Percentiles rank a stretch among this genome's conserved stretches.
These are phyloP conservation scores for Trichopoda pennipes DNA, from an alignment of 2,888 invertebrate genomes.

Conservation along the genomic window DNA sequence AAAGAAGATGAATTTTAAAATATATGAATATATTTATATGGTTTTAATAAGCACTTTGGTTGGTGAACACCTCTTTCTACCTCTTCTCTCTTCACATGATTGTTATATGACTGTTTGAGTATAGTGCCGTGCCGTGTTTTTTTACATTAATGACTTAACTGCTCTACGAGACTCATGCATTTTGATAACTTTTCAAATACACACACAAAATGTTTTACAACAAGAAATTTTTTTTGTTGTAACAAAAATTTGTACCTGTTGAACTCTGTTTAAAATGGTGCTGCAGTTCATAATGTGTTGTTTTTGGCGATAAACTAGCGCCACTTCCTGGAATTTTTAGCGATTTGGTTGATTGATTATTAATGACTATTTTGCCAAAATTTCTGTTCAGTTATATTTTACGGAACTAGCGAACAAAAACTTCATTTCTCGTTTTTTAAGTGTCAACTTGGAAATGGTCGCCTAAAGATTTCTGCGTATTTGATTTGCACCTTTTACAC, in stretches of 20 bases:
- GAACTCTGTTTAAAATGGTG: neutral
- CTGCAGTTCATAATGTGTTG: constrained; percentile 1
- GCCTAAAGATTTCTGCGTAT: too few relatives aligned
- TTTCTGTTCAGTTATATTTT: constrained; percentile 29
- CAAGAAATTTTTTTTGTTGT: neutral
- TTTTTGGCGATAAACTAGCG: constrained; percentile 24
- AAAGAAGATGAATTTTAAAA: constrained; percentile 48
- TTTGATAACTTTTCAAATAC: constrained; percentile 33
- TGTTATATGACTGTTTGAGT: neutral
- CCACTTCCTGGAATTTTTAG: constrained; percentile 16
- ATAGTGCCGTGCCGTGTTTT: constrained; percentile 11
- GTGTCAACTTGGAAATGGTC: too few relatives aligned
- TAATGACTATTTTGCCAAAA: constrained; percentile 52
- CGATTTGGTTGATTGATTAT: constrained; percentile 61
- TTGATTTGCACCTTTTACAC: too few relatives aligned
- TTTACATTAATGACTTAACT: constrained; percentile 53
- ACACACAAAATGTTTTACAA: neutral
- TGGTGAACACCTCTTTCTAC: constrained; percentile 40
- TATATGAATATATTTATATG: too few relatives aligned
- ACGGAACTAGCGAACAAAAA: too few relatives aligned
- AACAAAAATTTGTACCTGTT: constrained; percentile 33
- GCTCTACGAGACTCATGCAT: constrained; percentile 28
- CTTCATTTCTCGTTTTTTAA: too few relatives aligned
- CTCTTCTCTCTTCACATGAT: constrained; percentile 24
- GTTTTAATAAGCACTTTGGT: constrained; percentile 65